Conservation (phyloP, 2,797 vertebrate species). For the Periparus ater region DNA sequence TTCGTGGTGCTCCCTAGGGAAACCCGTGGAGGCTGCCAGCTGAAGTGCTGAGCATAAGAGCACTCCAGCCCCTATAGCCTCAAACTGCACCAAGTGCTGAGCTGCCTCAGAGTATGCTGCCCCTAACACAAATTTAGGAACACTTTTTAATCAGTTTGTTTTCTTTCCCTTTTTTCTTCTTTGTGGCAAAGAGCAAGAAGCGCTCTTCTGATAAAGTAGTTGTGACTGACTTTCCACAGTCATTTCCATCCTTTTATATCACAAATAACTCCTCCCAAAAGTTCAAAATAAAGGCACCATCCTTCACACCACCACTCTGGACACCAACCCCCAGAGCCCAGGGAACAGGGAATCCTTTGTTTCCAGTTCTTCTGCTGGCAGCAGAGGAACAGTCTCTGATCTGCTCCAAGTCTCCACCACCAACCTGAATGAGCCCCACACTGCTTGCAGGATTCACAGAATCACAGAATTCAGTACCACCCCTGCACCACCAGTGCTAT, state of each 20-base stretch:
- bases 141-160: not conserved
- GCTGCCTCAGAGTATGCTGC: fast-evolving
- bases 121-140: not conserved
- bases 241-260: not conserved
- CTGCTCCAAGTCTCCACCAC: not conserved
- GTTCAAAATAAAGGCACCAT: not conserved
- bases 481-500: not conserved
- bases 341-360: not conserved
- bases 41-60: not conserved
- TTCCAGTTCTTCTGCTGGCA: not conserved
- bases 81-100: not conserved
- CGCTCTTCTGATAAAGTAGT: not conserved
- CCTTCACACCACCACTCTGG: not conserved
- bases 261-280: not conserved
- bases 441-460: not conserved
- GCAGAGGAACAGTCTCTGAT: not conserved
- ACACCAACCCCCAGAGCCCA: not conserved
- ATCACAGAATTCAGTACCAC: not conserved
- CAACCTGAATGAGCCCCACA: not conserved
- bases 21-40: not conserved
- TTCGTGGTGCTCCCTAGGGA: fast-evolving
- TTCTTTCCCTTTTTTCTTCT: not conserved
- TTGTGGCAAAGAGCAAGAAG: not conserved
- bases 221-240: not conserved
- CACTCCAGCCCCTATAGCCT: not conserved